Base-by-base conservation (phyloP, 2,113 vertebrate species). In the Rissa tridactyla region DNA sequence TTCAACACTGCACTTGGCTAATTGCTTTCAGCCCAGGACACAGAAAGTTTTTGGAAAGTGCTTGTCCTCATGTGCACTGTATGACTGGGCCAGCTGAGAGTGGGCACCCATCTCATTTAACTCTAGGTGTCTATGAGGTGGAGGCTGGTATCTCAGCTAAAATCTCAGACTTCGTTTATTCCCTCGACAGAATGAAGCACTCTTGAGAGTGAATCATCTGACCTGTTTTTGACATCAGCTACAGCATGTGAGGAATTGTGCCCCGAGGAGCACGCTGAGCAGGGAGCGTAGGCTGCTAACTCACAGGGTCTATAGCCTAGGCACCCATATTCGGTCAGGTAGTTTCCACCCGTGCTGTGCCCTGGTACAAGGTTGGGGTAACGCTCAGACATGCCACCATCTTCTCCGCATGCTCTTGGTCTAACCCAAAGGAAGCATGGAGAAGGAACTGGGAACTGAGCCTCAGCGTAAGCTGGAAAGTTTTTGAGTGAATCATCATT, bases 61-160 rank as follows among this genome's bases (percentile, higher is more conserved):
- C 11, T 57, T 71, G 4, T n/a, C 13, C 30, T 73, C 18, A 1
- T 5, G 6, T 11, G 19, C 6, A 7, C 17, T 55, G 6, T 44
- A 3, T 6, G 34, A 20, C 16, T 17, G 54, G 22, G 22, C 23
- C 40, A 0, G 0, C 8, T 20, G 47, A 57, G 46, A 44, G 15
- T 5, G 6, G 65, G 42, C 25, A 68, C 7, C 38, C 32, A 25
- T 11, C 66, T 60, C 44, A 0, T 16, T 58, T 29, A 64, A 51
- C 62, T 42, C 61, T 27, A 64, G 46, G 8, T 75, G 22, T 30
- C 52, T 32, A 2, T 11, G 21, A 40, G 36, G 69, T 6, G 40
- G 32, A 68, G 57, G 16, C 32, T 29, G 22, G 16, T 11, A 60
- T 27, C 66, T 64, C 57, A 80, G 29, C 13, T 72, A 51, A 46